Percentiles rank a stretch among this genome's conserved stretches.
Evolutionary conservation across 2,797 vertebrate species (phyloP).

Genomic region (Crenuchus spilurus): DNA sequence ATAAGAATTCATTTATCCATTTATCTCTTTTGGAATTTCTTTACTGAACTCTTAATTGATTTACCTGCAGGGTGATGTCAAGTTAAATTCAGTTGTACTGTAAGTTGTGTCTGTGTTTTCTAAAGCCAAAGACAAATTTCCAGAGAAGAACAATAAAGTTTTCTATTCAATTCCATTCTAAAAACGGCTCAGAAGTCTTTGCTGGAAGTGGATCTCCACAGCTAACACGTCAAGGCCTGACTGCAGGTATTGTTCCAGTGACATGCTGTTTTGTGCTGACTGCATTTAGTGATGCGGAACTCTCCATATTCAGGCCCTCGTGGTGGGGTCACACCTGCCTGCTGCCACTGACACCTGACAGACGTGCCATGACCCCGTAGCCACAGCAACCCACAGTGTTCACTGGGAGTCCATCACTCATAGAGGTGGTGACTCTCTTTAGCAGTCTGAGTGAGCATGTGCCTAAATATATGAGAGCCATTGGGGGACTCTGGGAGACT

Average conservation of each 20-base stretch:
- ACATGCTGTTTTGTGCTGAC: constrained; percentile 40
- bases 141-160: too few relatives aligned
- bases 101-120: too few relatives aligned
- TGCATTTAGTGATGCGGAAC: constrained; percentile 39
- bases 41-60: too few relatives aligned
- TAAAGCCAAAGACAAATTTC: too few relatives aligned
- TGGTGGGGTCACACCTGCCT: constrained; percentile 47
- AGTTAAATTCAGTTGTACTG: too few relatives aligned
- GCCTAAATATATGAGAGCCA: background rate
- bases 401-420: constrained; percentile 43
- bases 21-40: too few relatives aligned
- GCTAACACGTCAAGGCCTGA: background rate
- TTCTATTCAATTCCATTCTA: too few relatives aligned
- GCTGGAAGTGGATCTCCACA: background rate
- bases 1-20: too few relatives aligned
- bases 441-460: constrained; percentile 8
- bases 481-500: background rate
- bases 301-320: constrained; percentile 44
- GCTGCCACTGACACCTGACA: constrained; percentile 70
- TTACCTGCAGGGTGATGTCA: too few relatives aligned
- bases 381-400: constrained; percentile 65
- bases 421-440: constrained; percentile 33
- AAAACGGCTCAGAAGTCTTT: background rate
- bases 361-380: constrained; percentile 64
- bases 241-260: constrained; percentile 34